phyloP scores from a whole-genome alignment of 1,140 invertebrate genomes.

The Archivesica marissinica region DNA sequence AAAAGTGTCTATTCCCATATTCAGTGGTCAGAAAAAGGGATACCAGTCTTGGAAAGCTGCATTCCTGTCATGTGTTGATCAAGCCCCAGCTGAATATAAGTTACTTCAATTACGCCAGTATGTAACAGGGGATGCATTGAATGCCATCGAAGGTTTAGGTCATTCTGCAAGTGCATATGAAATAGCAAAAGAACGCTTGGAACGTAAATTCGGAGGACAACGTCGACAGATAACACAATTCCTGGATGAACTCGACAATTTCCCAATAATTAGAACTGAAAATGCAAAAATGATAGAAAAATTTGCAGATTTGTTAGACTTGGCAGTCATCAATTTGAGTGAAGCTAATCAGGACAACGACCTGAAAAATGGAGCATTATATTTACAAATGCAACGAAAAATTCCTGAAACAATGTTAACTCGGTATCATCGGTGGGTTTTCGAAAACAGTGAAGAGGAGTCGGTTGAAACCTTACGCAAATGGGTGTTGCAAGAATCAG shows the following conservation, averaged over 20 bases:
- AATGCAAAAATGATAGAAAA: conserved; percentile 14
- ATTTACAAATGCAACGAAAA: not conserved
- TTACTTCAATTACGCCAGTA: conserved; percentile 11
- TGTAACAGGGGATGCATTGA: not conserved
- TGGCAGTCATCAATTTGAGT: conserved; percentile 17
- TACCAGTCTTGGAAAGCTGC: conserved; percentile 1
- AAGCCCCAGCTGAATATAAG: conserved; percentile 26
- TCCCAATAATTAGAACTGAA: conserved; percentile 3
- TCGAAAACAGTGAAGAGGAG: not conserved
- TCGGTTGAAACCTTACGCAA: not conserved
- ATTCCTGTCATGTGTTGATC: not conserved
- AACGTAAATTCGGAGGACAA: conserved; percentile 6
- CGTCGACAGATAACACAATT: not conserved
- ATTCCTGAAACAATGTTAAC: conserved; percentile 1
- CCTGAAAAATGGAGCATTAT: not conserved
- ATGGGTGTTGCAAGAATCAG: not conserved
- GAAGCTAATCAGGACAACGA: not conserved
- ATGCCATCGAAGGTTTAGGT: not conserved
- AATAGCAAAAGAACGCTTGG: not conserved
- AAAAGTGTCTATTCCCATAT: conserved; percentile 18
- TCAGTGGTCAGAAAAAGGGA: not conserved
- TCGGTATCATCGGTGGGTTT: not conserved
- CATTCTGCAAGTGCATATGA: not conserved
- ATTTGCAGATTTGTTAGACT: conserved; percentile 22
- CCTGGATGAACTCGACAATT: not conserved